These are phyloP conservation scores for Stegophylla sp. DNA, from an alignment of 2,888 invertebrate species.

Conservation along the genomic window DNA sequence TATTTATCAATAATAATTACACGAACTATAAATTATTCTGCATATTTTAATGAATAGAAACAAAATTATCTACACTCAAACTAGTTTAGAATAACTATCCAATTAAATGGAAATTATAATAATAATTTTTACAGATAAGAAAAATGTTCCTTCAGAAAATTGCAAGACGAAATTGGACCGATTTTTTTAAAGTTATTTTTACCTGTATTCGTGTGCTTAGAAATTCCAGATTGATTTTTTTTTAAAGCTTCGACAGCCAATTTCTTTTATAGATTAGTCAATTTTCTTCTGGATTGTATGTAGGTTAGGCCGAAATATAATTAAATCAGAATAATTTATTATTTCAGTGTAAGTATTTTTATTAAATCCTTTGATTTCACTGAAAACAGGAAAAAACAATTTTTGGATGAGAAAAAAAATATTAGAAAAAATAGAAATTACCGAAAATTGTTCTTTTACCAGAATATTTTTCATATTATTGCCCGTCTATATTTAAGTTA, in stretches of 20 bases:
- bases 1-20: not conserved
- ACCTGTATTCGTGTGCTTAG: not conserved
- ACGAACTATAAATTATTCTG: not conserved
- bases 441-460: too few species aligned
- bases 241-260: not conserved
- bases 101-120: constrained; percentile 6
- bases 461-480: too few species aligned
- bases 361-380: too few species aligned
- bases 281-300: too few species aligned
- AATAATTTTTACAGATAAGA: not conserved
- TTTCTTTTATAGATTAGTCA: too few species aligned
- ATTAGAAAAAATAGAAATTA: too few species aligned
- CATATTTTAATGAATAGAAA: not conserved
- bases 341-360: too few species aligned
- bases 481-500: too few species aligned
- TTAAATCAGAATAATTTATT: too few species aligned
- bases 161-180: not conserved
- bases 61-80: not conserved
- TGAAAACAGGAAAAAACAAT: too few species aligned
- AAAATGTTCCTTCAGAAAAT: not conserved
- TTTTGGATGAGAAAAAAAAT: too few species aligned
- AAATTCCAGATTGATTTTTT: not conserved
- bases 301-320: too few species aligned
- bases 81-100: not conserved
- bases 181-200: not conserved